These are phyloP conservation scores for Sternarchorhynchus goeldii DNA, from an alignment of 2,797 vertebrate genomes.

Conservation along the genomic window DNA sequence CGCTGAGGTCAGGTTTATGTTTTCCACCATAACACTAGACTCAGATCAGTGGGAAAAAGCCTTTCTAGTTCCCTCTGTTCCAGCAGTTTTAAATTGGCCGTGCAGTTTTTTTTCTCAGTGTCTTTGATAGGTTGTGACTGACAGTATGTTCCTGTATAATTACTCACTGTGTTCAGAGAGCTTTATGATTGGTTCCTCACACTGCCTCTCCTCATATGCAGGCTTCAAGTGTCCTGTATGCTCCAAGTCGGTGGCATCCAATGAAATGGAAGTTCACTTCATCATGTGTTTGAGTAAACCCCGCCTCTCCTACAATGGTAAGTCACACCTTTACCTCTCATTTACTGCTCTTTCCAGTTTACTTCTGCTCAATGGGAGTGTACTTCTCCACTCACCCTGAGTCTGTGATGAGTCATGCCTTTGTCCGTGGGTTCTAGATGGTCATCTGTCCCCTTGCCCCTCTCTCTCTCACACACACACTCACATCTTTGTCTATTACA, in stretches of 20 bases:
- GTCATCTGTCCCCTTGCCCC: neutral
- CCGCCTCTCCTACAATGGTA: conserved; percentile 98
- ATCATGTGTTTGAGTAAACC: conserved; percentile 99
- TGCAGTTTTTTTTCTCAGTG: neutral
- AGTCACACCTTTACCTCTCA: conserved; percentile 53
- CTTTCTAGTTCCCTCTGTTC: no score
- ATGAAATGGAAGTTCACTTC: conserved; percentile 99
- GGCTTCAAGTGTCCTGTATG: conserved; percentile 99
- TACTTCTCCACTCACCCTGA: neutral
- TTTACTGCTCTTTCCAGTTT: conserved; percentile 23
- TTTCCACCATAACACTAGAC: no score
- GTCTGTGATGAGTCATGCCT: conserved; percentile 7
- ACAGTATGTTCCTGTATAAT: neutral
- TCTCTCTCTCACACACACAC: neutral
- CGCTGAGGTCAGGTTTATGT: no score
- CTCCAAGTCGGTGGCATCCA: conserved; percentile 98
- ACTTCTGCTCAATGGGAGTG: neutral
- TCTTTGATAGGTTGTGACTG: conserved; percentile 18
- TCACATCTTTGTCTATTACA: no score
- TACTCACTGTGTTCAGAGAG: no score
- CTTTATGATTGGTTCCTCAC: conserved; percentile 12
- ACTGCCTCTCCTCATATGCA: conserved; percentile 63
- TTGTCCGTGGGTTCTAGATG: neutral
- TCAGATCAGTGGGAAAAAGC: no score
- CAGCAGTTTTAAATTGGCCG: no score